These are phyloP conservation scores for Sisor rabdophorus DNA, from an alignment of 2,113 vertebrate genomes.

Conservation along the genomic window DNA sequence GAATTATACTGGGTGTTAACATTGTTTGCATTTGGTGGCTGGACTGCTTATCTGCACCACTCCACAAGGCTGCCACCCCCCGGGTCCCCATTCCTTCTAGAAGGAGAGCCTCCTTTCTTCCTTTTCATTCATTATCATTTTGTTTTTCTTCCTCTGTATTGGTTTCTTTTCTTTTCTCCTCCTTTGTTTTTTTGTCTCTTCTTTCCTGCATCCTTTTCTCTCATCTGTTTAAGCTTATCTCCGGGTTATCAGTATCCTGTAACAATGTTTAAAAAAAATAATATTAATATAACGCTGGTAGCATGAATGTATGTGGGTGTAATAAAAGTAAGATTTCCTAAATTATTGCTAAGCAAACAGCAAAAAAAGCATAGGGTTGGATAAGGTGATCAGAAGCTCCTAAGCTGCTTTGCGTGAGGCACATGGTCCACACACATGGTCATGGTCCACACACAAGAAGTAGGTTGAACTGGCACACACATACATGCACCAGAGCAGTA, in stretches of 20 bases:
- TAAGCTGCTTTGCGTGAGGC: no score
- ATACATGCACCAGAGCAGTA: no score
- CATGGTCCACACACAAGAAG: no score
- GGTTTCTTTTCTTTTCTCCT: not conserved
- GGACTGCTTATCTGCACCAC: slow-evolving; percentile 35
- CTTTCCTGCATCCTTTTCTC: not conserved
- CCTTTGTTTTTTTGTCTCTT: slow-evolving; percentile 11
- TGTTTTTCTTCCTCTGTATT: slow-evolving; percentile 3
- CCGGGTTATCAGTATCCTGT: not conserved
- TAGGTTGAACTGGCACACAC: no score
- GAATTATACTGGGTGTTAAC: slow-evolving; percentile 34
- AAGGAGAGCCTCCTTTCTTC: slow-evolving; percentile 14
- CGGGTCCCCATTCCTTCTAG: slow-evolving; percentile 19
- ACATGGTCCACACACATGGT: no score
- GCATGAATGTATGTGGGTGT: slow-evolving; percentile 4
- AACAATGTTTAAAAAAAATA: not conserved
- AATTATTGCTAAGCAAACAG: slow-evolving; percentile 3
- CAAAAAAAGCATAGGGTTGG: slow-evolving; percentile 21
- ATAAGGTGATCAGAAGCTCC: no score
- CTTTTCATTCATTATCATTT: slow-evolving; percentile 31
- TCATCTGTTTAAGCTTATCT: not conserved
- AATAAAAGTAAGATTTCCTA: not conserved
- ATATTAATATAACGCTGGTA: slow-evolving; percentile 1
- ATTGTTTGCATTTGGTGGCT: slow-evolving; percentile 11
- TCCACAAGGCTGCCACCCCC: slow-evolving; percentile 9